Conservation (phyloP, 1,140 invertebrate genomes). For the Catajapyx aquilonaris region DNA sequence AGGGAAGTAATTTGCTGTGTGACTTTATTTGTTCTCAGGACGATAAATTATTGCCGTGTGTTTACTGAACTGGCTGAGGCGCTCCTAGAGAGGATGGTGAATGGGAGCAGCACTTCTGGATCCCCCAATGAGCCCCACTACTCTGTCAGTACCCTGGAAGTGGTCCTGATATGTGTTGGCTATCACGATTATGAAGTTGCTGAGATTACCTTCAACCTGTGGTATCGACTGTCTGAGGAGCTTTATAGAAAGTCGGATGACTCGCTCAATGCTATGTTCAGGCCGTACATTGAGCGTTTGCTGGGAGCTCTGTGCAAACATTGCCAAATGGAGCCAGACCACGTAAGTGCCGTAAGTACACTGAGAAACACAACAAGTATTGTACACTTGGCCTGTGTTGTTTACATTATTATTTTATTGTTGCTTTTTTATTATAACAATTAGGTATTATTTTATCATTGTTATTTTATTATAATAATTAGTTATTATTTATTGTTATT, state of each 20-base stretch:
- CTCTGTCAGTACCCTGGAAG: conserved; percentile 65
- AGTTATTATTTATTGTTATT: too few relatives aligned
- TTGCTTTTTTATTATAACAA: too few relatives aligned
- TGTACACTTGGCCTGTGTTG: too few relatives aligned
- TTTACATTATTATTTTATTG: too few relatives aligned
- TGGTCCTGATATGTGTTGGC: conserved; percentile 76
- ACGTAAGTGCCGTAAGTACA: conserved; percentile 36
- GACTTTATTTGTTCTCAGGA: conserved; percentile 27
- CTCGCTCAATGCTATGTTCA: conserved; percentile 53
- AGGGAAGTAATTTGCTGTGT: conserved; percentile 6
- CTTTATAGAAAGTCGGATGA: conserved; percentile 73
- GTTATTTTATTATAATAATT: too few relatives aligned
- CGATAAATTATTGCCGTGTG: conserved; percentile 79
- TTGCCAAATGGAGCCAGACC: conserved; percentile 77
- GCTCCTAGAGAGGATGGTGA: conserved; percentile 64
- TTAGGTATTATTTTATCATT: too few relatives aligned
- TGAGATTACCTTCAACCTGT: conserved; percentile 91
- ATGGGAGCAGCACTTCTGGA: conserved; percentile 18
- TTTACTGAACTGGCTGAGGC: conserved; percentile 89
- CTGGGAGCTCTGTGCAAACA: conserved; percentile 64
- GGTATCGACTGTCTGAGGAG: conserved; percentile 88
- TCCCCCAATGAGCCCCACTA: conserved; percentile 38
- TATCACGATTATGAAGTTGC: conserved; percentile 97
- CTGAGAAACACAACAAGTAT: too few relatives aligned
- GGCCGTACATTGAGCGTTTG: conserved; percentile 73